A percentile compares a stretch with the other conserved stretches of the same genome.
Conservation (phyloP, 1,140 invertebrate species). For the Bombus consobrinus region DNA sequence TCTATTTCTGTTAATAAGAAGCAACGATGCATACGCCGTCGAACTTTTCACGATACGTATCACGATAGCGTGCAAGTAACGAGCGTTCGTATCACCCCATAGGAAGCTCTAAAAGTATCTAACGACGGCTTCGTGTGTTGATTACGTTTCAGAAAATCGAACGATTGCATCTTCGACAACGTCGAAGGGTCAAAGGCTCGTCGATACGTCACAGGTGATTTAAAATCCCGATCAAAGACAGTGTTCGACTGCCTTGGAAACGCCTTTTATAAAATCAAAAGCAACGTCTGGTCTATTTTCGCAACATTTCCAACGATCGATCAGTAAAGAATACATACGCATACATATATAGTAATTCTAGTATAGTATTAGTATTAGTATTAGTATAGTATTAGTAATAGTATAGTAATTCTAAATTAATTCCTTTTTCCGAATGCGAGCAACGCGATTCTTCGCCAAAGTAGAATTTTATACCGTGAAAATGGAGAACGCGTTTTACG, state of each 20-base stretch:
- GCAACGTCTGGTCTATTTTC: too few relatives aligned
- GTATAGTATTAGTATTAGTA: too few relatives aligned
- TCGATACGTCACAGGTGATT: neutral
- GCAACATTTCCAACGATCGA: too few relatives aligned
- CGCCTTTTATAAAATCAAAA: too few relatives aligned
- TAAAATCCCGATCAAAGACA: neutral
- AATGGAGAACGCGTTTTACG: neutral
- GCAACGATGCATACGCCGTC: neutral
- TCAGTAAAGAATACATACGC: too few relatives aligned
- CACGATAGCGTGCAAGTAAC: too few relatives aligned
- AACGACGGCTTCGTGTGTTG: conserved; percentile 16
- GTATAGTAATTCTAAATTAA: too few relatives aligned
- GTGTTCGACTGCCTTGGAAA: too few relatives aligned
- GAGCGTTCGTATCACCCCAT: neutral
- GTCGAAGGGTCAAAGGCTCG: neutral
- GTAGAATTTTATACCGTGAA: neutral
- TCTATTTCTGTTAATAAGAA: neutral
- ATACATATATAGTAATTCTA: too few relatives aligned
- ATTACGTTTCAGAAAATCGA: conserved; percentile 25
- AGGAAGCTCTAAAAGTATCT: conserved; percentile 18
- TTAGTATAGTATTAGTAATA: too few relatives aligned
- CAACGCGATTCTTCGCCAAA: too few relatives aligned
- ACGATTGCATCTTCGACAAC: conserved; percentile 2
- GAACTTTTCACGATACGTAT: neutral
- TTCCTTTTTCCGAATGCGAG: too few relatives aligned